Conservation (phyloP, 1,140 invertebrate species). For the Bradysia coprophila region DNA sequence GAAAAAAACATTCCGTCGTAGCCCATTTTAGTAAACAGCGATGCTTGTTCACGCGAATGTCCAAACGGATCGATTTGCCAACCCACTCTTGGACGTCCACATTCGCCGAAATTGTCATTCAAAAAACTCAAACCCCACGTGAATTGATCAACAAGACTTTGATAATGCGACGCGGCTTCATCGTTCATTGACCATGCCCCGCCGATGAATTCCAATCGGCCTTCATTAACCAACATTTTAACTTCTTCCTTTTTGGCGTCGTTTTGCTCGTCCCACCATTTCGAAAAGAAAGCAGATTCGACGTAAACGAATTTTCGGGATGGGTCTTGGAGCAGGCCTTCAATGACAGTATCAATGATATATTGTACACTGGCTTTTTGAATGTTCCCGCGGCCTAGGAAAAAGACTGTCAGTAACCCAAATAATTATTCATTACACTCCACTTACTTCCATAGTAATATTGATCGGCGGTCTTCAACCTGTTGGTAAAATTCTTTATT, state of each 20-base stretch:
- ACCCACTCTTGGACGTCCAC: constrained; percentile 57
- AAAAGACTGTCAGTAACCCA: too few relatives aligned
- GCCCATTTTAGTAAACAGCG: constrained; percentile 62
- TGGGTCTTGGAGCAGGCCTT: constrained; percentile 54
- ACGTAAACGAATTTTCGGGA: constrained; percentile 41
- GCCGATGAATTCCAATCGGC: constrained; percentile 72
- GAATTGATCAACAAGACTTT: constrained; percentile 87
- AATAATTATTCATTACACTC: too few relatives aligned
- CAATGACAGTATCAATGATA: constrained; percentile 76
- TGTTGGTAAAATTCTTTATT: too few relatives aligned
- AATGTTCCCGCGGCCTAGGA: too few relatives aligned
- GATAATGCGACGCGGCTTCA: constrained; percentile 82
- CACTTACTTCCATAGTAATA: constrained; percentile 66
- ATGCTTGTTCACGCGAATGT: constrained; percentile 67
- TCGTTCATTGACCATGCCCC: constrained; percentile 90
- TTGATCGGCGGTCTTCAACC: constrained; percentile 81
- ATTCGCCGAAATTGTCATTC: constrained; percentile 66
- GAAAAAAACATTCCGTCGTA: constrained; percentile 81
- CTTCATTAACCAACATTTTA: constrained; percentile 41
- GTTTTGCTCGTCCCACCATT: constrained; percentile 76
- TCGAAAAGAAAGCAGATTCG: constrained; percentile 76
- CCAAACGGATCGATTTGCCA: constrained; percentile 95
- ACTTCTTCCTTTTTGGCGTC: constrained; percentile 34
- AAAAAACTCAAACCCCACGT: constrained; percentile 56
- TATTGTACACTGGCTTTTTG: constrained; percentile 75